These are phyloP conservation scores for Quadroppia sp. DNA, from an alignment of 2,888 invertebrate genomes.

Conservation along the genomic window DNA sequence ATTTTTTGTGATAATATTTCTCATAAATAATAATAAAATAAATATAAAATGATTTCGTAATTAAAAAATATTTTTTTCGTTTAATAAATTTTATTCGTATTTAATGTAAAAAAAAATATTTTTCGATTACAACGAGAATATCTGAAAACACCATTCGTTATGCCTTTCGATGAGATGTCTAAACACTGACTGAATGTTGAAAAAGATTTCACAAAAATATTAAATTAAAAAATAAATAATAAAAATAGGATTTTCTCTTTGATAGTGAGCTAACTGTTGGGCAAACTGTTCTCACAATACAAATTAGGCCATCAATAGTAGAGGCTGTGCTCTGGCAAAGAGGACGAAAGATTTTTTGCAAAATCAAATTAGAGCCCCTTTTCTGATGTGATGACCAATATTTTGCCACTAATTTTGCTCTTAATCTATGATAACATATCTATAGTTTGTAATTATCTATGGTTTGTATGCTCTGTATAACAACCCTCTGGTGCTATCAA, in stretches of 20 bases:
- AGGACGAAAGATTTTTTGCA: not conserved
- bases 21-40: too few species aligned
- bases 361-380: not conserved
- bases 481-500: not conserved
- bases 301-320: conserved; percentile 1
- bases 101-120: too few species aligned
- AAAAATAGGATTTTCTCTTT: not conserved
- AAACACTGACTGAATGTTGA: not conserved
- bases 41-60: too few species aligned
- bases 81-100: too few species aligned
- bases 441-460: conserved; percentile 6
- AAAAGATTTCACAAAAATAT: not conserved
- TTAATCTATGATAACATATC: not conserved
- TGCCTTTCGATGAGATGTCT: too few species aligned
- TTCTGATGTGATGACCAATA: not conserved
- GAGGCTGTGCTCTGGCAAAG: not conserved
- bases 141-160: too few species aligned
- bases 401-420: not conserved
- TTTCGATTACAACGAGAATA: too few species aligned
- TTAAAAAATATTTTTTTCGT: too few species aligned
- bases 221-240: not conserved
- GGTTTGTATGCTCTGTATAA: not conserved
- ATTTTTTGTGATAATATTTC: not conserved
- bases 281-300: not conserved
- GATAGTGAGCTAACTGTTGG: not conserved